phyloP scores from a whole-genome alignment of 23 tunicate species.

The Pegea sp. region DNA sequence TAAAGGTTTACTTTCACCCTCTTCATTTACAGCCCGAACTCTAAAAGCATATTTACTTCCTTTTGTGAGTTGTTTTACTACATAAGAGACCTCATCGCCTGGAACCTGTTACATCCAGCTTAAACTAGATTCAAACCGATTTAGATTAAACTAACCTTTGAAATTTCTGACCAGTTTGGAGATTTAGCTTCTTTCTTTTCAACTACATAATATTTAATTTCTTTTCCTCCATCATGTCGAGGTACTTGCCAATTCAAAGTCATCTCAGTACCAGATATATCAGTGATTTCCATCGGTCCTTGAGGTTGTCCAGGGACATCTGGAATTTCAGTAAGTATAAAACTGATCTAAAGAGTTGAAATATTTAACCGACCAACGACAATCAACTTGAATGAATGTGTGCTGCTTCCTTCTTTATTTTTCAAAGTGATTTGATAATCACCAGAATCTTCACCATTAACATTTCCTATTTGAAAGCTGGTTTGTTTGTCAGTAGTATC shows the following conservation, averaged over 20 bases:
- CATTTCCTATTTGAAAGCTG: slow-evolving; percentile 22
- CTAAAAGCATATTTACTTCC: slow-evolving; percentile 75
- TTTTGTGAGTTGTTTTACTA: slow-evolving; percentile 27
- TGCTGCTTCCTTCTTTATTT: slow-evolving; percentile 67
- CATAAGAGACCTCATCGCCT: slow-evolving; percentile 18
- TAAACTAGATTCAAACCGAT: too few species aligned
- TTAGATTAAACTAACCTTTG: too few species aligned
- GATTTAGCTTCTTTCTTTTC: slow-evolving; percentile 84
- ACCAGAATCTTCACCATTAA: slow-evolving; percentile 64
- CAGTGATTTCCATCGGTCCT: slow-evolving; percentile 60
- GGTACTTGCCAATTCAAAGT: slow-evolving; percentile 79
- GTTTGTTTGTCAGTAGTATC: slow-evolving; percentile 55
- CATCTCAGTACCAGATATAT: slow-evolving; percentile 50
- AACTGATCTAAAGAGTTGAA: background rate
- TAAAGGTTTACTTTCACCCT: slow-evolving; percentile 83
- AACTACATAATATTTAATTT: slow-evolving; percentile 34
- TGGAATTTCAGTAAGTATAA: too few species aligned
- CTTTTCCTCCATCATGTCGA: slow-evolving; percentile 51
- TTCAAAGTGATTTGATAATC: slow-evolving; percentile 39
- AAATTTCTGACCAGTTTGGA: slow-evolving; percentile 28
- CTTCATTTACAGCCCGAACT: slow-evolving; percentile 49
- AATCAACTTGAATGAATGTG: slow-evolving; percentile 16
- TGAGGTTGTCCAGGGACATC: slow-evolving; percentile 63
- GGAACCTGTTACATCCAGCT: slow-evolving; percentile 48
- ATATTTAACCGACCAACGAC: slow-evolving; percentile 34